Percentiles rank a stretch among this genome's conserved stretches.
Conservation (phyloP, 1,140 invertebrate genomes). For the Triops longicaudatus region DNA sequence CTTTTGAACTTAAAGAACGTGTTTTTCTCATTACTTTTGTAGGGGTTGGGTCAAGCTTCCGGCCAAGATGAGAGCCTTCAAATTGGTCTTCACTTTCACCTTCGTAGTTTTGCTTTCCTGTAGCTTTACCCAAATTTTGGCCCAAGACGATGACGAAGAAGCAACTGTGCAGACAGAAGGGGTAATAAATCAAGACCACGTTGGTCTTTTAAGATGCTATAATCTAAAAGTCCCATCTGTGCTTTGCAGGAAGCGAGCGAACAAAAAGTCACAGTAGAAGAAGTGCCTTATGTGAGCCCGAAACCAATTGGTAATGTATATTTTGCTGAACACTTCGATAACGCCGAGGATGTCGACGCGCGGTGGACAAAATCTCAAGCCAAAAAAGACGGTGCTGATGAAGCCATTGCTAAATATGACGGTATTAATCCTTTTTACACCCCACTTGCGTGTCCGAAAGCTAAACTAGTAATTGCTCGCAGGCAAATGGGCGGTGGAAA, state of each 20-base stretch:
- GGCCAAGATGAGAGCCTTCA: not conserved
- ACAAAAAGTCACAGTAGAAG: slow-evolving; percentile 28
- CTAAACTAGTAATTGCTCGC: slow-evolving; percentile 30
- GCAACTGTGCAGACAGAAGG: not conserved
- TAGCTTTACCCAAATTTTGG: not conserved
- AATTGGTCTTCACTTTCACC: not conserved
- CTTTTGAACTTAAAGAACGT: not conserved
- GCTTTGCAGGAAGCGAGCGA: not conserved
- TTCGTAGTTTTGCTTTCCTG: not conserved
- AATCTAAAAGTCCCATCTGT: not conserved
- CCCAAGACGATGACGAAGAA: not conserved
- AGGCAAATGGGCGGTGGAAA: slow-evolving; percentile 68
- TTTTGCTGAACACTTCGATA: slow-evolving; percentile 83
- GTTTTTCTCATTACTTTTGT: not conserved
- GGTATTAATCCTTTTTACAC: slow-evolving; percentile 48
- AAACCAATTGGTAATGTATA: slow-evolving; percentile 50
- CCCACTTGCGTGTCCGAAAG: not conserved
- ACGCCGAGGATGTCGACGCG: slow-evolving; percentile 59
- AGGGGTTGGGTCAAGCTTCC: slow-evolving; percentile 9
- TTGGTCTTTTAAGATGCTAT: not conserved
- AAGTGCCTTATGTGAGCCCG: slow-evolving; percentile 39
- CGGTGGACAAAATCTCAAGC: slow-evolving; percentile 83
- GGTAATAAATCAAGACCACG: not conserved
- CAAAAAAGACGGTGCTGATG: slow-evolving; percentile 86
- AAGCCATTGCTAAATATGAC: slow-evolving; percentile 90